Percentiles rank a stretch among this genome's conserved stretches.
phyloP scores from a whole-genome alignment of 2,797 vertebrate genomes.

The Neosilurus hyrtlii region DNA sequence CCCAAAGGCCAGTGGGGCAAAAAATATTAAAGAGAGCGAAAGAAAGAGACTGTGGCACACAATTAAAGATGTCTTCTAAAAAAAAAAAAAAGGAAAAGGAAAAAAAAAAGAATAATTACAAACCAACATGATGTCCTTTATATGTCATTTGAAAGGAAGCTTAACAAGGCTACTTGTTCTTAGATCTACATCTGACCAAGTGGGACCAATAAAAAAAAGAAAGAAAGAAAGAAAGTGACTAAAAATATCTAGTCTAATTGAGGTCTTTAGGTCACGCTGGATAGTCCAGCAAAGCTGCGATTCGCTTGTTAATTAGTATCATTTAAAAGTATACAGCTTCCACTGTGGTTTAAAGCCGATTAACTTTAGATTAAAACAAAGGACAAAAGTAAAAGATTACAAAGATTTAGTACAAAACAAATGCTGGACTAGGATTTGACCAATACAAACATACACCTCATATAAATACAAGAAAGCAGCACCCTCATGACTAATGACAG shows the following conservation, averaged over 20 bases:
- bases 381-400: conserved; percentile 57
- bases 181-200: conserved; percentile 41
- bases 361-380: conserved; percentile 68
- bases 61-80: conserved; percentile 23
- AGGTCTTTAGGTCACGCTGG: conserved; percentile 69
- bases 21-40: conserved; percentile 11
- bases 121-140: conserved; percentile 47
- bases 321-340: conserved; percentile 69
- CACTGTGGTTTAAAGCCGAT: conserved; percentile 65
- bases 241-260: conserved; percentile 78
- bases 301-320: conserved; percentile 79
- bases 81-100: conserved; percentile 15
- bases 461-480: neutral
- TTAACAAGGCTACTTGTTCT: conserved; percentile 42
- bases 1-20: conserved; percentile 64
- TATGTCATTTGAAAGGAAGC: conserved; percentile 45
- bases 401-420: conserved; percentile 62
- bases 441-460: neutral
- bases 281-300: conserved; percentile 69
- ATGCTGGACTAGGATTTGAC: neutral
- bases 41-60: neutral
- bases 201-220: conserved; percentile 43
- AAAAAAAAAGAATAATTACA: conserved; percentile 32
- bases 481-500: conserved; percentile 1
- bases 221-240: conserved; percentile 52